Evolutionary conservation across 2,888 invertebrate genomes (phyloP), one percentile per base, ranked within the genome.

Genomic region (Drosophila siamana): DNA sequence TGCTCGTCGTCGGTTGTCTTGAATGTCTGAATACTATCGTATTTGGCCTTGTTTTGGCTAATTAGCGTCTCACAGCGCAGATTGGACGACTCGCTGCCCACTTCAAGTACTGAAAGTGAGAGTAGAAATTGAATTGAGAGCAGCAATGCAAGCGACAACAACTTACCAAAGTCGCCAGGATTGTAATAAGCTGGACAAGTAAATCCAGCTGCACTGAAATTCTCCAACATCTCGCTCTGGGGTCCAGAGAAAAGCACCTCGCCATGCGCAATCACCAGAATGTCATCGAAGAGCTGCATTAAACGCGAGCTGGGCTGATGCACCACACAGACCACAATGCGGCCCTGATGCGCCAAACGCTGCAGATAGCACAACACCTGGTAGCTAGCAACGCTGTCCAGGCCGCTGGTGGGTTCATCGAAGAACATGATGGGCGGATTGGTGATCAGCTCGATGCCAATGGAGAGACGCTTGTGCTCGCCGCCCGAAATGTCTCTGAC

Each of bases 381-480:
- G 90, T 95, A 96, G 61, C 97, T 96, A 50, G 96, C 95, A 40
- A 96, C 94, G 90, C 95, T 95, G 91, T 97, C 97, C 80, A 97
- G 91, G 24, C 97, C 97, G 91, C 96, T 96, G 89, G 97, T 98
- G 8, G 98, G 98, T 92, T 98, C 98, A 92, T 98, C 98, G 76
- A 98, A 95, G 92, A 98, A 97, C 96, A 98, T 97, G 47, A 98
- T 94, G 1, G 97, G 96, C 0, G 98, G 98, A 92, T 98, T 97
- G 89, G 95, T 97, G 78, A 98, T 94, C 74, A 98, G 93, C 93
- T 98, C 98, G 66, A 97, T 93, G 15, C 97, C 98, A 65, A 98
- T 97, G 0, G 98, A 96, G 28, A 98, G 93, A 78, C 98, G 94
- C 92, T 98, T 98, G 82, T 95, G 95, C 92, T 98, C 97, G 1